Conservation (phyloP, 2,113 vertebrate species). For the Numenius arquata region DNA sequence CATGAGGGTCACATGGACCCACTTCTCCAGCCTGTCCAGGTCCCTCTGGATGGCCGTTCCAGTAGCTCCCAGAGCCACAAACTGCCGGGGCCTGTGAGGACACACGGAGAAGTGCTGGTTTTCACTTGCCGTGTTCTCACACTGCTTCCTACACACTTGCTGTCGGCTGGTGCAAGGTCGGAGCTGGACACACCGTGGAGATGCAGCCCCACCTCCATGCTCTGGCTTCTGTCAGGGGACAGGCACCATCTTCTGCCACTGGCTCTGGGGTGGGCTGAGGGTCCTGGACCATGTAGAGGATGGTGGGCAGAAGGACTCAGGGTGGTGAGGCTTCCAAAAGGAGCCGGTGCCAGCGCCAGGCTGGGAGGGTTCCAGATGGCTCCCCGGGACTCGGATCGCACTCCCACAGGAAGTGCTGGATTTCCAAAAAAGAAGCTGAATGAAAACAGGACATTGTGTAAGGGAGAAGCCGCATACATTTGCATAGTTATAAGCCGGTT, state of each 20-base stretch:
- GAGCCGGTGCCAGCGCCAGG: not conserved
- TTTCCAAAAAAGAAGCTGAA: not conserved
- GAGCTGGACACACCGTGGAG: not conserved
- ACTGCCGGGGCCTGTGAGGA: not conserved
- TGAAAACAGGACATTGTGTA: not conserved
- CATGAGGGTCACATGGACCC: not conserved
- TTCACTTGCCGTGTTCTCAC: rapidly evolving
- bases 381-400: not conserved
- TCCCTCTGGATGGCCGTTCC: not conserved
- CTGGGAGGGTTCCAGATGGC: not conserved
- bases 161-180: not conserved
- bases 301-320: not conserved
- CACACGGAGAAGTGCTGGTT: not conserved
- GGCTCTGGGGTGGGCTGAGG: not conserved
- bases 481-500: not conserved
- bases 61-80: not conserved
- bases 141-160: not conserved
- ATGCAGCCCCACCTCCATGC: rapidly evolving
- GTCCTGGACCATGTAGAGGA: too few species aligned
- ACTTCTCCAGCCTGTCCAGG: not conserved
- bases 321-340: not conserved
- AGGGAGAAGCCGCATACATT: not conserved
- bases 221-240: not conserved
- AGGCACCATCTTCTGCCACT: not conserved
- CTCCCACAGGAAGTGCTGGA: not conserved